Conservation (phyloP, 2,113 vertebrate genomes). For the Nerophis ophidion region DNA sequence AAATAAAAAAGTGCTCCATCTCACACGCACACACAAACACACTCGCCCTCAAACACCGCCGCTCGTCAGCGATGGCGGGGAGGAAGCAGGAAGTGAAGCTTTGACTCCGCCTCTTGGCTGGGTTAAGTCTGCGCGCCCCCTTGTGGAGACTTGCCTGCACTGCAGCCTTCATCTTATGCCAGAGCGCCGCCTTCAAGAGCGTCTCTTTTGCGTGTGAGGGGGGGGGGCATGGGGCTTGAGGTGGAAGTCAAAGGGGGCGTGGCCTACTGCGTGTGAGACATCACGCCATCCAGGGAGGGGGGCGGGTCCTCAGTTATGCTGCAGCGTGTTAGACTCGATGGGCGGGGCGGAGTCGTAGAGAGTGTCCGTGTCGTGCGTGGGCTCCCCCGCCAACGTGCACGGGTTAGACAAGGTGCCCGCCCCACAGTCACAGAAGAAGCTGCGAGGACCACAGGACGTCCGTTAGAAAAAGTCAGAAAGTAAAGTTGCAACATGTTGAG, state of each 20-base stretch:
- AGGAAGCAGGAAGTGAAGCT: constrained; percentile 61
- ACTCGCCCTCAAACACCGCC: background rate
- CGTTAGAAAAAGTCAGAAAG: too few relatives aligned
- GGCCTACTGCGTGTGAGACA: constrained; percentile 39
- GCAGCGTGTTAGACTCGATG: constrained; percentile 99
- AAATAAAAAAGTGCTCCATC: constrained; percentile 87
- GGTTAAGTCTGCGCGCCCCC: constrained; percentile 40
- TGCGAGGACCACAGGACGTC: constrained; percentile 31
- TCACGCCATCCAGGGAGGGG: background rate
- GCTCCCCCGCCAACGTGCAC: constrained; percentile 97
- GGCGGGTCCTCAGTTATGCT: constrained; percentile 89
- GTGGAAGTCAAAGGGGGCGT: background rate
- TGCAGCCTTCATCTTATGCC: constrained; percentile 19
- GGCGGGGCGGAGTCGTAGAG: constrained; percentile 99
- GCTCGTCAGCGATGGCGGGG: constrained; percentile 1
- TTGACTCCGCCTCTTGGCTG: constrained; percentile 26
- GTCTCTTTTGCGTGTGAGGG: background rate
- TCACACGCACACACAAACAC: constrained; percentile 22
- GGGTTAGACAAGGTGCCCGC: constrained; percentile 98
- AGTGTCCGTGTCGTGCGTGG: constrained; percentile 98
- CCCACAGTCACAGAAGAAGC: constrained; percentile 99
- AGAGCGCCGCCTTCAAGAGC: background rate
- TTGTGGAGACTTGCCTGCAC: constrained; percentile 30
- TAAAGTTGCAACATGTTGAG: too few relatives aligned
- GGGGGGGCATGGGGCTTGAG: background rate